phyloP scores from a whole-genome alignment of 2,797 vertebrate species.

The Pipistrellus nathusii region DNA sequence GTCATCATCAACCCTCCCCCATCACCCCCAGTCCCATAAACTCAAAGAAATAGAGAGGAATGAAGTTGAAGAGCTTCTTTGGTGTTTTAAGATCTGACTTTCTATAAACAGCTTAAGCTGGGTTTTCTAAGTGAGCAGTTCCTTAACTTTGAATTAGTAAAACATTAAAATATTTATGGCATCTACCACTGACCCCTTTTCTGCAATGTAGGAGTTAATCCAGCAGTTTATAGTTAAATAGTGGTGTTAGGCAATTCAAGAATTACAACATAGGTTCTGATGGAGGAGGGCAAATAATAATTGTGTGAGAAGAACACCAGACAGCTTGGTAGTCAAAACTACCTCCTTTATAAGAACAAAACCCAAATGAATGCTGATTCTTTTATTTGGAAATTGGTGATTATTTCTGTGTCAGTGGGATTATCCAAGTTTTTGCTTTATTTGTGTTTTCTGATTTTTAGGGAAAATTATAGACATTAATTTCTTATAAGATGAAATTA shows the following conservation, averaged over 20 bases:
- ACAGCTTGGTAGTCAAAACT: not conserved
- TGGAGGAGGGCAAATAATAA: not conserved
- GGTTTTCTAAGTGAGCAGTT: constrained; percentile 77
- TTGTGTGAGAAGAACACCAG: not conserved
- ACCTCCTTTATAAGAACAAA: not conserved
- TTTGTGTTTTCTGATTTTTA: not conserved
- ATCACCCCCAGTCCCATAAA: not conserved
- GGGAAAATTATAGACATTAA: not conserved
- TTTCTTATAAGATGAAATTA: constrained; percentile 7
- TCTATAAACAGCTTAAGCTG: constrained; percentile 63
- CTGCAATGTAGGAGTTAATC: constrained; percentile 57
- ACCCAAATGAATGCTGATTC: not conserved
- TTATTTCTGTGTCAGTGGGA: not conserved
- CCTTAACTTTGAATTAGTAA: constrained; percentile 74
- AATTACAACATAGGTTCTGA: constrained; percentile 26
- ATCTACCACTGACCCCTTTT: constrained; percentile 50
- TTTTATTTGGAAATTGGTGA: constrained; percentile 19
- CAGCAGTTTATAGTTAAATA: constrained; percentile 60
- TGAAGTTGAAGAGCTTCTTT: constrained; percentile 13
- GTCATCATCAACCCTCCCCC: not conserved
- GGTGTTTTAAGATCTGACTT: constrained; percentile 59
- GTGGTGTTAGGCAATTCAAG: constrained; percentile 59
- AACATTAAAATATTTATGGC: constrained; percentile 78
- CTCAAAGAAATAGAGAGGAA: not conserved
- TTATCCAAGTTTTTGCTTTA: constrained; percentile 9